phyloP scores from a whole-genome alignment of 2,113 vertebrate genomes.

The Propithecus coquereli region DNA sequence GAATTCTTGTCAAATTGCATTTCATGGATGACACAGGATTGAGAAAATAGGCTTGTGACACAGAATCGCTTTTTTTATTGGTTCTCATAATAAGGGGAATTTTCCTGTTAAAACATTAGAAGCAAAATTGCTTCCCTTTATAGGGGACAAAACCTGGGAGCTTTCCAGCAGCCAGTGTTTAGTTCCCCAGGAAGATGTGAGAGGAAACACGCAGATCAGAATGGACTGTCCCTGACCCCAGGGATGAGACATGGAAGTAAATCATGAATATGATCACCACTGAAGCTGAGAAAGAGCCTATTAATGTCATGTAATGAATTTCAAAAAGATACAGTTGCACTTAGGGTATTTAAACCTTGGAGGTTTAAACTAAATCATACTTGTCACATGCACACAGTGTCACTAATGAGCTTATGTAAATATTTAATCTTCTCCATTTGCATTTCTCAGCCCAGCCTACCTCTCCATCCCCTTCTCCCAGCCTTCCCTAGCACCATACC shows the following conservation, averaged over 20 bases:
- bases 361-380: slow-evolving; percentile 58
- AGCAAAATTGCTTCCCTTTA: neutral
- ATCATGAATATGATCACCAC: slow-evolving; percentile 23
- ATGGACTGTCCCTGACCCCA: neutral
- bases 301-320: slow-evolving; percentile 68
- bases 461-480: neutral
- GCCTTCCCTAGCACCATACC: neutral
- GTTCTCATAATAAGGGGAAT: neutral
- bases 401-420: slow-evolving; percentile 62
- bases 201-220: neutral
- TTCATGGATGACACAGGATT: neutral
- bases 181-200: neutral
- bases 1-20: neutral
- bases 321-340: slow-evolving; percentile 62
- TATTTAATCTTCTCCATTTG: slow-evolving; percentile 59
- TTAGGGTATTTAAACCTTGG: slow-evolving; percentile 55
- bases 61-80: neutral
- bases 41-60: neutral
- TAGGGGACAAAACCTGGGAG: neutral
- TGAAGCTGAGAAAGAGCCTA: slow-evolving; percentile 46
- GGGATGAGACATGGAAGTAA: slow-evolving; percentile 17
- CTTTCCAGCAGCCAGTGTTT: neutral
- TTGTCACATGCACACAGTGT: slow-evolving; percentile 35
- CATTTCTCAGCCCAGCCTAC: neutral
- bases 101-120: neutral